phyloP scores from a whole-genome alignment of 2,113 vertebrate genomes.

The Chionis minor region DNA sequence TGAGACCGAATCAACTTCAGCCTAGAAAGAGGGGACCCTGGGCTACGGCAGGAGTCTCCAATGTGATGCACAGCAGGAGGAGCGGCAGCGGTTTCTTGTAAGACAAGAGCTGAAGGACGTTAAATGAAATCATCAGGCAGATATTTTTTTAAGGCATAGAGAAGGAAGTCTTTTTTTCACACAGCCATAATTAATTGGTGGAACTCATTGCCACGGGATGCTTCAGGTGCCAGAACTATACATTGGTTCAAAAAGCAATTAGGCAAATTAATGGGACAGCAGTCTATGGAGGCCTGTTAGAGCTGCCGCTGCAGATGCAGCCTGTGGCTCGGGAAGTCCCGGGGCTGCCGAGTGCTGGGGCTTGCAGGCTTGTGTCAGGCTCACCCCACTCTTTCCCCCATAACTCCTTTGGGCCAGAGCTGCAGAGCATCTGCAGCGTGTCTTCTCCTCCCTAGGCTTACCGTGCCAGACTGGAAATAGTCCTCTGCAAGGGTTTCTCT shows the following conservation, averaged over 20 bases:
- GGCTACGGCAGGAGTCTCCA: neutral
- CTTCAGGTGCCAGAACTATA: conserved; percentile 12
- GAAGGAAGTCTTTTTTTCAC: neutral
- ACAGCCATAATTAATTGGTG: conserved; percentile 12
- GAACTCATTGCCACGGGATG: conserved; percentile 13
- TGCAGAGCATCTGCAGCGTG: neutral
- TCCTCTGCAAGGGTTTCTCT: neutral
- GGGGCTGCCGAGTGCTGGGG: neutral
- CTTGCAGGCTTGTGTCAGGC: neutral
- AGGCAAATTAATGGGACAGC: conserved; percentile 48
- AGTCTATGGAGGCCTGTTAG: neutral
- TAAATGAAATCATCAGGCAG: neutral
- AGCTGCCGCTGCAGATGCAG: neutral
- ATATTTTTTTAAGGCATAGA: neutral
- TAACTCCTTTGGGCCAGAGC: neutral
- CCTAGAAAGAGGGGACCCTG: neutral
- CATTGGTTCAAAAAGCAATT: conserved; percentile 29
- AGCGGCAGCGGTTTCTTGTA: neutral
- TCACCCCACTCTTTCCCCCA: neutral
- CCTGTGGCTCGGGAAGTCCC: neutral
- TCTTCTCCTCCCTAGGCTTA: neutral
- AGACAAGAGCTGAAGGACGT: neutral
- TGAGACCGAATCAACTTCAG: neutral
- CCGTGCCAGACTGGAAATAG: neutral
- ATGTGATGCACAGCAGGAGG: fast-evolving